Conservation (phyloP, 2,888 invertebrate species). For the Zonitis immaculata region DNA sequence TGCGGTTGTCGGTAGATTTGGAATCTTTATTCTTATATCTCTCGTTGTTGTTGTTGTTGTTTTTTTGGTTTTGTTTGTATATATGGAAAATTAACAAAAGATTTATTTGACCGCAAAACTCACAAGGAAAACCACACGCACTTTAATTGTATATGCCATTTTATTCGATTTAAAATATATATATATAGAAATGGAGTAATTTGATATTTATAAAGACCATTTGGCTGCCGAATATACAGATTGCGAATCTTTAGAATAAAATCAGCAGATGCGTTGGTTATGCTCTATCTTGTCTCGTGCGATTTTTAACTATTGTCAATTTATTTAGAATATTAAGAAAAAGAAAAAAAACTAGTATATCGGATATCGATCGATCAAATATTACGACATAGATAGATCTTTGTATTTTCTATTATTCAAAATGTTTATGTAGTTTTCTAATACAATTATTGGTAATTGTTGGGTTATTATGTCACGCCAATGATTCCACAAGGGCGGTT, state of each 20-base stretch:
- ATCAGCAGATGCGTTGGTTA: constrained; percentile 9
- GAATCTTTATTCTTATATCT: too few relatives aligned
- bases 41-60: not conserved
- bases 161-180: too few relatives aligned
- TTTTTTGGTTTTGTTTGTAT: not conserved
- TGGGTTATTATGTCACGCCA: constrained; percentile 18
- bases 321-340: not conserved
- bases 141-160: too few relatives aligned
- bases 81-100: not conserved
- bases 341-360: constrained; percentile 1
- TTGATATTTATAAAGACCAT: not conserved
- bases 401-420: constrained; percentile 23
- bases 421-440: not conserved
- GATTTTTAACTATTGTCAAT: not conserved
- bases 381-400: constrained; percentile 30
- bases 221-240: not conserved
- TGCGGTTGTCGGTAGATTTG: not conserved
- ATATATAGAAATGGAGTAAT: not conserved
- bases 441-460: constrained; percentile 12
- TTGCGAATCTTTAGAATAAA: constrained; percentile 6
- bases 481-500: constrained; percentile 1
- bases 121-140: not conserved
- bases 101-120: not conserved
- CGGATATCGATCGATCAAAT: constrained; percentile 31
- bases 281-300: not conserved